phyloP scores from a whole-genome alignment of 1,140 invertebrate genomes.

The Cyclargus thomasi region DNA sequence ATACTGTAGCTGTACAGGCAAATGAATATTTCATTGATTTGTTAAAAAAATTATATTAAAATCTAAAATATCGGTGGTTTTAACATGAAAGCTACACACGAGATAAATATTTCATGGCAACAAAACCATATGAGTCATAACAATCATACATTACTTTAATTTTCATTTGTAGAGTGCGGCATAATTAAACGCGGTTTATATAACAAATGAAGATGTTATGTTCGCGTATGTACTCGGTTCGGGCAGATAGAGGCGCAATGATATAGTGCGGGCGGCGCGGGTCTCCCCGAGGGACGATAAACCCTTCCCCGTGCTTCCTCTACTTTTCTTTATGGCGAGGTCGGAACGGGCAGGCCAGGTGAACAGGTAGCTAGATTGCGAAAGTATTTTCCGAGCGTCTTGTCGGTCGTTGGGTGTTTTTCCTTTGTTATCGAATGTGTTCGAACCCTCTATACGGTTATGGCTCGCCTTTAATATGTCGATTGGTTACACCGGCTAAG shows the following conservation, averaged over 20 bases:
- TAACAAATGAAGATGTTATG: too few relatives aligned
- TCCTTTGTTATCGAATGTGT: slow-evolving; percentile 71
- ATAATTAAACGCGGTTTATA: too few relatives aligned
- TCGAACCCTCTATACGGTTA: slow-evolving; percentile 54
- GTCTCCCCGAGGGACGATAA: slow-evolving; percentile 68
- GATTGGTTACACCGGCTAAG: slow-evolving; percentile 38
- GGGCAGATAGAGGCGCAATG: slow-evolving; percentile 43
- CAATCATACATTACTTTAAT: too few relatives aligned
- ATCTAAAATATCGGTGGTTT: too few relatives aligned
- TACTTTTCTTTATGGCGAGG: slow-evolving; percentile 73
- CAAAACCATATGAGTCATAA: too few relatives aligned
- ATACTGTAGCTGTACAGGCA: not conserved
- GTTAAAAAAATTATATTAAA: too few relatives aligned
- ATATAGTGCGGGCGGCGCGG: slow-evolving; percentile 62
- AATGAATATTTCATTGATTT: not conserved
- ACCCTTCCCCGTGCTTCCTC: slow-evolving; percentile 68
- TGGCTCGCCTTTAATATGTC: slow-evolving; percentile 51
- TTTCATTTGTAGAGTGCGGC: too few relatives aligned
- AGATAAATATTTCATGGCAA: too few relatives aligned
- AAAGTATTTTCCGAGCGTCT: slow-evolving; percentile 74
- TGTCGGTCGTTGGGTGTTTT: slow-evolving; percentile 65
- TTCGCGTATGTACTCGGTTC: too few relatives aligned
- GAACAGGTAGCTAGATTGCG: slow-evolving; percentile 70
- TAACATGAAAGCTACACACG: too few relatives aligned
- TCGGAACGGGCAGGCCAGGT: slow-evolving; percentile 68